phyloP scores from a whole-genome alignment of 2,797 vertebrate species.

The Melanotaenia parkinsoni region DNA sequence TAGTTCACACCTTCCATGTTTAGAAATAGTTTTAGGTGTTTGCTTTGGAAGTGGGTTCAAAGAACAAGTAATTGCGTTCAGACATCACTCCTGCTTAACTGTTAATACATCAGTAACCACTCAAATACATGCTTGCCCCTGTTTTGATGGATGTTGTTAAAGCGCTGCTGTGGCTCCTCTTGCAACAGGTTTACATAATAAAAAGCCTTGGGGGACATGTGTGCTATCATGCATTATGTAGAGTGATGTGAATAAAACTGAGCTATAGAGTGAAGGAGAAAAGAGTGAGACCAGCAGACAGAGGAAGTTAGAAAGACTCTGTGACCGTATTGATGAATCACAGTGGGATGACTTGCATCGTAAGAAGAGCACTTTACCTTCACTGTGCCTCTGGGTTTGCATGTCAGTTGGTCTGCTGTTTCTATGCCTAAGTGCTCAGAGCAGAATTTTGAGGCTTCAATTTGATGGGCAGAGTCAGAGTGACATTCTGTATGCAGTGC shows the following conservation, averaged over 20 bases:
- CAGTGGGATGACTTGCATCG: slow-evolving; percentile 28
- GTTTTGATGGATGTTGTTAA: slow-evolving; percentile 70
- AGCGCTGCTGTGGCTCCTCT: slow-evolving; percentile 67
- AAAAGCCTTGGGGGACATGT: slow-evolving; percentile 63
- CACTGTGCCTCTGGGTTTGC: slow-evolving; percentile 28
- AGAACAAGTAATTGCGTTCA: slow-evolving; percentile 38
- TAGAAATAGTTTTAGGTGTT: slow-evolving; percentile 24
- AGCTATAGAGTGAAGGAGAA: slow-evolving; percentile 60
- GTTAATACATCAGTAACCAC: slow-evolving; percentile 60
- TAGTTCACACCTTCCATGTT: slow-evolving; percentile 11
- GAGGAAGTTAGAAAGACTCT: slow-evolving; percentile 48
- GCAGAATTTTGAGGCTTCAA: neutral
- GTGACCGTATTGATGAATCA: slow-evolving; percentile 62
- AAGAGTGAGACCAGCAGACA: slow-evolving; percentile 37
- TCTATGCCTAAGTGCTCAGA: slow-evolving; percentile 3
- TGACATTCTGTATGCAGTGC: neutral
- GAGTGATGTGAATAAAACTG: slow-evolving; percentile 75
- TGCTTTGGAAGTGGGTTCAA: slow-evolving; percentile 31
- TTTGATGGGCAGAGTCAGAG: slow-evolving; percentile 3
- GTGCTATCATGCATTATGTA: slow-evolving; percentile 78
- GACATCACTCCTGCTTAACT: slow-evolving; percentile 41
- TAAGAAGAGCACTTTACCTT: slow-evolving; percentile 27
- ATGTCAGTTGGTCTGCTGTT: slow-evolving; percentile 7
- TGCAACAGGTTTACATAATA: slow-evolving; percentile 81
- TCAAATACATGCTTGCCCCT: slow-evolving; percentile 39